These are phyloP conservation scores for Pristionchus japonicus DNA, from an alignment of 2,888 invertebrate genomes.

Conservation along the genomic window DNA sequence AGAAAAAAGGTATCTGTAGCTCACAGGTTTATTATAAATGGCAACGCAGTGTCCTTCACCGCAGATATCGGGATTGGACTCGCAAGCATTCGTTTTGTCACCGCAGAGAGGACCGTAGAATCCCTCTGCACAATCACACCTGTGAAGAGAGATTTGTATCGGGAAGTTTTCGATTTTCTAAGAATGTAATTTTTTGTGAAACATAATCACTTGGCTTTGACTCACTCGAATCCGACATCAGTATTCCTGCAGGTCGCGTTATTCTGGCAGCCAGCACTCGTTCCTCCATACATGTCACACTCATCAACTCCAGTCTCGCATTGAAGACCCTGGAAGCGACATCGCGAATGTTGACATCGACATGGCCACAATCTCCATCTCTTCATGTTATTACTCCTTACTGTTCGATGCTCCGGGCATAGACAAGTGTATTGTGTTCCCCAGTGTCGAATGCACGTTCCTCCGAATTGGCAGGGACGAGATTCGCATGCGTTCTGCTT, in stretches of 20 bases:
- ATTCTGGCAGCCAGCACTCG: constrained; percentile 67
- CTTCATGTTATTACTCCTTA: too few relatives aligned
- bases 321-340: constrained; percentile 56
- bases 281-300: constrained; percentile 65
- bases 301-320: constrained; percentile 71
- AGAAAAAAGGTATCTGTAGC: neutral
- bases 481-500: constrained; percentile 61
- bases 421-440: constrained; percentile 61
- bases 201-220: neutral
- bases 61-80: constrained; percentile 58
- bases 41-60: constrained; percentile 57
- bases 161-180: neutral
- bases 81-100: constrained; percentile 59
- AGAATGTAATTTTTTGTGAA: neutral
- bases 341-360: too few relatives aligned
- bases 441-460: constrained; percentile 66
- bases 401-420: constrained; percentile 66
- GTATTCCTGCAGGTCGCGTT: constrained; percentile 71
- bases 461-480: constrained; percentile 68
- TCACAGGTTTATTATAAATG: neutral
- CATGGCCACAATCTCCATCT: too few relatives aligned
- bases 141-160: constrained; percentile 65
- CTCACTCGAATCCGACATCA: constrained; percentile 58
- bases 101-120: constrained; percentile 70
- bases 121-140: constrained; percentile 77